phyloP scores from a whole-genome alignment of 2,797 vertebrate genomes.

The Myotis pilosus region DNA sequence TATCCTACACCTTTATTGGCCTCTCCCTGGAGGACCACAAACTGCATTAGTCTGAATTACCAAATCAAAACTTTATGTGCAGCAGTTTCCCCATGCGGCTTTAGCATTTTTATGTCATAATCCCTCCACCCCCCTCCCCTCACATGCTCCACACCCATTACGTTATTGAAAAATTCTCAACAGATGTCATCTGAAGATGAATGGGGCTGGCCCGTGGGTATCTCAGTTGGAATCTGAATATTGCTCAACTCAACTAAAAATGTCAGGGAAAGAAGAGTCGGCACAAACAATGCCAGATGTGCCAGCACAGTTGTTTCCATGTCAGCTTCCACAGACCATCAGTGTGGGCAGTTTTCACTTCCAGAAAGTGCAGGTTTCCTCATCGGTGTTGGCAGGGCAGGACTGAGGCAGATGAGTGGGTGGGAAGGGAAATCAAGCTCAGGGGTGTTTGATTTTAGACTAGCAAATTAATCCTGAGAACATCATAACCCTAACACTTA shows the following conservation, averaged over 20 bases:
- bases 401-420: slow-evolving; percentile 56
- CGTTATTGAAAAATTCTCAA: slow-evolving; percentile 91
- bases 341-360: slow-evolving; percentile 72
- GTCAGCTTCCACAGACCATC: slow-evolving; percentile 82
- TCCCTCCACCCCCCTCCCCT: slow-evolving; percentile 86
- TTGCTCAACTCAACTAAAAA: slow-evolving; percentile 87
- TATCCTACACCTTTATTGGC: slow-evolving; percentile 54
- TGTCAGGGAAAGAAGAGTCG: slow-evolving; percentile 85
- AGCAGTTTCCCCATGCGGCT: slow-evolving; percentile 85
- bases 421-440: slow-evolving; percentile 52
- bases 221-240: slow-evolving; percentile 90
- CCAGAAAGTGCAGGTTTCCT: slow-evolving; percentile 73
- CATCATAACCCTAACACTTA: fast-evolving
- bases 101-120: slow-evolving; percentile 92
- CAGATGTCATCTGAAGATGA: slow-evolving; percentile 93
- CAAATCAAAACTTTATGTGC: slow-evolving; percentile 89
- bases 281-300: slow-evolving; percentile 88
- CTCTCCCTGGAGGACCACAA: slow-evolving; percentile 90
- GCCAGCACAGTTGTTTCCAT: slow-evolving; percentile 84
- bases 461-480: not conserved
- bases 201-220: slow-evolving; percentile 88
- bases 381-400: slow-evolving; percentile 59
- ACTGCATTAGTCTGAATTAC: slow-evolving; percentile 90
- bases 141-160: slow-evolving; percentile 88
- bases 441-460: not conserved